phyloP scores from a whole-genome alignment of 2,888 invertebrate genomes.

The Drosophila meridiana region DNA sequence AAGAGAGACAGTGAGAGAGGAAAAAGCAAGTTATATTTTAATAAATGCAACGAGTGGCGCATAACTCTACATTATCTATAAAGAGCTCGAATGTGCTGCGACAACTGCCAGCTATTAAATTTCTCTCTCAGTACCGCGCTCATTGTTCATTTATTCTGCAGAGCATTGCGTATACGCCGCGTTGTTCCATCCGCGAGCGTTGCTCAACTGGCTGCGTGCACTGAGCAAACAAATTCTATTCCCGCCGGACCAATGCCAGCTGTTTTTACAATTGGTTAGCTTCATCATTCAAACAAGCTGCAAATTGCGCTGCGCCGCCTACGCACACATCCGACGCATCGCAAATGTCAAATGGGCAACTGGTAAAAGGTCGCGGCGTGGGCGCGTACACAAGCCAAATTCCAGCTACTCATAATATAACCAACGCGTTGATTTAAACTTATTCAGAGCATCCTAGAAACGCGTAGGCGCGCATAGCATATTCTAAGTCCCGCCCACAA shows the following conservation, averaged over 20 bases:
- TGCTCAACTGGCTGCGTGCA: constrained; percentile 11
- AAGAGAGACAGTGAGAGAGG: not conserved
- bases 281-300: constrained; percentile 69
- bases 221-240: constrained; percentile 39
- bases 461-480: not conserved
- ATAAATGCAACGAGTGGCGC: constrained; percentile 31
- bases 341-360: constrained; percentile 39
- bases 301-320: constrained; percentile 63
- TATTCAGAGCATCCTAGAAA: constrained; percentile 19
- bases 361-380: constrained; percentile 15
- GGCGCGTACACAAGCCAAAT: constrained; percentile 19
- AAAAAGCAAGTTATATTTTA: constrained; percentile 33
- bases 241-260: constrained; percentile 73
- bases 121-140: constrained; percentile 44
- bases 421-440: constrained; percentile 37
- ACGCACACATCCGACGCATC: constrained; percentile 29
- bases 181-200: constrained; percentile 8
- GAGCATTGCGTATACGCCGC: constrained; percentile 63
- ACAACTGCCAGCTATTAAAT: constrained; percentile 6
- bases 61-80: constrained; percentile 21
- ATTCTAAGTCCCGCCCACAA: not conserved
- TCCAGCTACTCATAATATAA: constrained; percentile 45
- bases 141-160: constrained; percentile 49
- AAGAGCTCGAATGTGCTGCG: not conserved
- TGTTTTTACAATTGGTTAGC: constrained; percentile 80